Evolutionary conservation across 2,113 vertebrate species (phyloP), one percentile per base, ranked within the genome.

Genomic region (Gymnocephalus cernua): DNA sequence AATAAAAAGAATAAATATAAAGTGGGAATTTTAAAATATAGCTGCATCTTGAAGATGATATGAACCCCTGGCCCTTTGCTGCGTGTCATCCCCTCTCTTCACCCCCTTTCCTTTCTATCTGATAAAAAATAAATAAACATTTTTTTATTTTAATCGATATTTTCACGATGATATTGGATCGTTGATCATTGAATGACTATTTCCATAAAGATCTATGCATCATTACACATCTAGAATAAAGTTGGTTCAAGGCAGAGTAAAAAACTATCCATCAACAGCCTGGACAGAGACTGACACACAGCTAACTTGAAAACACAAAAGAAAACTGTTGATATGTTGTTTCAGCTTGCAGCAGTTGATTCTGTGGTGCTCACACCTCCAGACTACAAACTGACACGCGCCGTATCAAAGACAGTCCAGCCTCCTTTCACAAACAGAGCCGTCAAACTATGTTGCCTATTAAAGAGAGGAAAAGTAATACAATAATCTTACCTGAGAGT

Each of bases 401-500:
- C 74, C 71, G 56, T 29, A 53, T 63, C 65, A 53, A 80, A 71
- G 65, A 57, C 38, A 53, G 48, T 54, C 54, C 38, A 48, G 47
- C 35, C 3, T 38, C 56, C 58, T 77, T 62, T 35, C 1, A 57
- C 21, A 35, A n/a, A 41, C 32, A 29, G 4, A 64, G 10, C 19
- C 14, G 12, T n/a, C n/a, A 54, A 6, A n/a, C 27, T 0, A n/a
- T 8, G 29, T 8, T 4, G 11, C 3, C 50, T 32, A 15, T 7
- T 3, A 8, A 6, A 12, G 27, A 73, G 4, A 29, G 19, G 2
- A n/a, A 44, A 51, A 65, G 4, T 2, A 47, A 64, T 0, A 48
- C 38, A 62, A 47, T 58, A 58, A 21, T 21, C 96, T 96, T 94
- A 99, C 98, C 98, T 99, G 98, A 97, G 97, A 88, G 92, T 98